Base-by-base conservation (phyloP, 1,140 invertebrate species). In the Tetragnatha versicolor region DNA sequence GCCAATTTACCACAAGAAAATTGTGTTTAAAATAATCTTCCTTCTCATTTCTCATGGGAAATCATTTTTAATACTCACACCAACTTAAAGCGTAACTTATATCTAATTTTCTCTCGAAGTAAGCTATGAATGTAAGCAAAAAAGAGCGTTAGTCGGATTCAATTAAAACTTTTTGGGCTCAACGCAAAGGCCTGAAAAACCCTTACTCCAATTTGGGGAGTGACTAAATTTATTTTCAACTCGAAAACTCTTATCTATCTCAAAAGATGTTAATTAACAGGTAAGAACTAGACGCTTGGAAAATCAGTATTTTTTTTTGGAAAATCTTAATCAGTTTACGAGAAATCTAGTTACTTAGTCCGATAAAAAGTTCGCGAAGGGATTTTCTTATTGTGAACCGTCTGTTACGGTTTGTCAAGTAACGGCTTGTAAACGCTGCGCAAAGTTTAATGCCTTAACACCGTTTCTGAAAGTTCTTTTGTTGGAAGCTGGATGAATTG, bases 401-500 rank as follows among this genome's bases (percentile, higher is more conserved):
- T 31, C 14, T 22, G 7, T n/a, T 58, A 58, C 29, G 22, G n/a
- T 33, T 6, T 58, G 53, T 58, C 29, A 31, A 58, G 29, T 31
- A 33, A 31, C 35, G 31, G 55, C 35, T 35, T 17, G 0, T 29
- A 55, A 29, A 29, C 31, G 31, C 12, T 25, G 29, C 9, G 17
- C 55, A 58, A 58, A 58, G 55, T 58, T 58, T 31, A 31, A 58
- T 58, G 35, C 55, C 35, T 58, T 58, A 58, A 33, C 55, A 20
- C 31, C 14, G 12, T 58, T 58, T 31, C 20, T 33, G 20, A 20
- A 27, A 33, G n/a, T n/a, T n/a, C n/a, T n/a, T n/a, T n/a, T n/a
- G n/a, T n/a, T n/a, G n/a, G n/a, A n/a, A n/a, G n/a, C n/a, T n/a
- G n/a, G n/a, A n/a, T n/a, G n/a, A n/a, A n/a, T n/a, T n/a, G n/a